Conservation (phyloP, 2,113 vertebrate genomes). For the Oreotragus oreotragus region DNA sequence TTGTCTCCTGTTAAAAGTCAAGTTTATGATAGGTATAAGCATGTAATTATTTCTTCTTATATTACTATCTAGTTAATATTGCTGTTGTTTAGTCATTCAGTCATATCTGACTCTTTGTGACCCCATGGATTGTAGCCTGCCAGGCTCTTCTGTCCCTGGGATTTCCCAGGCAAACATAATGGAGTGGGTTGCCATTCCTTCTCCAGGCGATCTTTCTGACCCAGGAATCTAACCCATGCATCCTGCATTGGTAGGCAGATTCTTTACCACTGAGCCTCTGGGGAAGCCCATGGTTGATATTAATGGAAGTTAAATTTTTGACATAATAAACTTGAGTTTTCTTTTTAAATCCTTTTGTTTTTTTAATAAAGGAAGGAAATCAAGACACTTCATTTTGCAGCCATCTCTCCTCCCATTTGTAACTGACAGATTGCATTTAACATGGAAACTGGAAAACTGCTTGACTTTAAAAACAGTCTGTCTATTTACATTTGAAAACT, state of each 20-base stretch:
- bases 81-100: neutral
- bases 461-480: constrained; percentile 70
- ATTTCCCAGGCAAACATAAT: neutral
- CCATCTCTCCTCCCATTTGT: constrained; percentile 32
- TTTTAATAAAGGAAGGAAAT: constrained; percentile 62
- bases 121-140: neutral
- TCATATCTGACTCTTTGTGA: neutral
- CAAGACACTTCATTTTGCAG: constrained; percentile 70
- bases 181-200: neutral
- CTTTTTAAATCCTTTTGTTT: neutral
- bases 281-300: neutral
- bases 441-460: constrained; percentile 72
- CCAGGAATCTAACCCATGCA: too few species aligned
- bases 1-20: neutral
- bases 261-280: neutral
- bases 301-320: neutral
- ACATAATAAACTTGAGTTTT: neutral
- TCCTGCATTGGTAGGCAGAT: neutral
- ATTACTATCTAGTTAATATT: neutral
- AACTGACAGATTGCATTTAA: constrained; percentile 75
- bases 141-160: neutral
- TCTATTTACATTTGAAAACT: constrained; percentile 72
- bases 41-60: neutral
- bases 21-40: neutral
- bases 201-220: neutral